A percentile compares a stretch with the other conserved stretches of the same genome.
Evolutionary conservation across 1,140 invertebrate species (phyloP).

Genomic region (Caenorhabditis elegans): WBcel235 BX284604.4:4760001-4760500

Average conservation of each 20-base stretch:
- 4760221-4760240: background rate
- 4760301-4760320: background rate
- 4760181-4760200: background rate
- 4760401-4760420: background rate
- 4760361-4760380: background rate
- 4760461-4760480: no score
- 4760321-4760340: background rate
- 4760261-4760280: background rate
- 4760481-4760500: no score
- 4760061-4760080: background rate
- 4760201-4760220: slow-evolving; percentile 6
- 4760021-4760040: background rate
- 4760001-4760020: background rate
- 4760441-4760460: no score
- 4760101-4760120: background rate
- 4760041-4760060: background rate
- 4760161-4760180: background rate
- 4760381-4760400: background rate
- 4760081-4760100: background rate
- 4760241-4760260: slow-evolving; percentile 7
- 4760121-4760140: background rate
- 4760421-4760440: slow-evolving; percentile 2
- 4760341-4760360: background rate
- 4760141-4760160: background rate
- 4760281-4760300: background rate